Evolutionary conservation across 2,797 vertebrate genomes (phyloP).

Genomic region (Cossypha dichroa): DNA sequence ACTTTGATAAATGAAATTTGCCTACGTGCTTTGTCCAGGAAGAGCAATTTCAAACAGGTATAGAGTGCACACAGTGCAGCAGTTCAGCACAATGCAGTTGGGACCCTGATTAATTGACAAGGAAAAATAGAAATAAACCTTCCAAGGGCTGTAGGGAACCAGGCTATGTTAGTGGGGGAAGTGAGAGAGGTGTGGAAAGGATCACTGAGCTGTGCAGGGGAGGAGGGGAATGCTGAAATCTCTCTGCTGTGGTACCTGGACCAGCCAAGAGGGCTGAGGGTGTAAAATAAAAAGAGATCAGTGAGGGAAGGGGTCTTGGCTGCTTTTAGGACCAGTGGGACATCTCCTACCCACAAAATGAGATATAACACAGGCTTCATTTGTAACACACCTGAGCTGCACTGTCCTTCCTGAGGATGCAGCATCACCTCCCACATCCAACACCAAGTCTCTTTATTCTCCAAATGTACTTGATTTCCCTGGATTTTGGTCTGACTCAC

Average conservation of each 20-base stretch:
- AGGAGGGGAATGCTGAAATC: neutral
- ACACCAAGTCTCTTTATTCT: neutral
- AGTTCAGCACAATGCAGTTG: neutral
- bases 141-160: neutral
- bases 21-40: neutral
- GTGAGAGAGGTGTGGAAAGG: neutral
- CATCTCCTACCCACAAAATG: neutral
- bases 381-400: neutral
- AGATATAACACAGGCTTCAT: neutral
- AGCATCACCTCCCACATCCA: neutral
- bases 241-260: neutral
- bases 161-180: neutral
- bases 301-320: neutral
- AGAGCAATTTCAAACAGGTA: neutral
- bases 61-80: neutral
- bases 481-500: neutral
- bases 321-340: neutral
- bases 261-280: neutral
- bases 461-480: neutral
- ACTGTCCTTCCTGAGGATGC: neutral
- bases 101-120: neutral
- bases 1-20: conserved; percentile 14
- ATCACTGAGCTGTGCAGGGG: neutral
- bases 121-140: conserved; percentile 13
- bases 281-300: neutral